Conservation (phyloP, 2,797 vertebrate species). For the Cyclopterus lumpus region DNA sequence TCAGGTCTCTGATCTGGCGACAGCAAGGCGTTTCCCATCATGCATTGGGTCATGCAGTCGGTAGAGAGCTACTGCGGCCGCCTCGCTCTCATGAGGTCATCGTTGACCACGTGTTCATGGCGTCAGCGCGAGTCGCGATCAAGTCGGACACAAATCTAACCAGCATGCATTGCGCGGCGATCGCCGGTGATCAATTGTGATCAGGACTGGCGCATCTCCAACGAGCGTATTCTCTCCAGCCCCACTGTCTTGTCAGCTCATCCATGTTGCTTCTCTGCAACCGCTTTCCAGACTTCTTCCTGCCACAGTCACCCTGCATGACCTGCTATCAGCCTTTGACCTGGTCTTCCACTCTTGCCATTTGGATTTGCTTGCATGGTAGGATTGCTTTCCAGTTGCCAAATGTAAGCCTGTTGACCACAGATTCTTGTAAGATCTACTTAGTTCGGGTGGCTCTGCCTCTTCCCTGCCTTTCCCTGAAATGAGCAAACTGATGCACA, state of each 20-base stretch:
- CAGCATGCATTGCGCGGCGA: too few relatives aligned
- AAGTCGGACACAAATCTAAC: too few relatives aligned
- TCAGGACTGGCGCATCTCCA: too few relatives aligned
- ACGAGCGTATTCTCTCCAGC: neutral
- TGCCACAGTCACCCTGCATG: neutral
- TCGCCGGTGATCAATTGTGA: too few relatives aligned
- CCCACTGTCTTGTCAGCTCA: neutral
- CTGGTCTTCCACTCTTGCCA: neutral
- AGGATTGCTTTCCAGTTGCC: neutral
- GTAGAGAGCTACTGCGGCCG: too few relatives aligned
- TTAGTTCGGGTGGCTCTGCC: neutral
- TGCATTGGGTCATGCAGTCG: too few relatives aligned
- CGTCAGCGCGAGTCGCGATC: too few relatives aligned
- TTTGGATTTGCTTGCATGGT: slow-evolving; percentile 1
- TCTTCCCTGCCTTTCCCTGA: neutral
- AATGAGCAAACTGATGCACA: neutral
- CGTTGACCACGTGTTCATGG: too few relatives aligned
- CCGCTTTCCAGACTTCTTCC: too few relatives aligned
- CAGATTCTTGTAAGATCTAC: neutral
- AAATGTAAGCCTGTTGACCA: neutral
- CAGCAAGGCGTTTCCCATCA: too few relatives aligned
- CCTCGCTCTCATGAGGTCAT: too few relatives aligned
- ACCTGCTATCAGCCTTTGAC: neutral
- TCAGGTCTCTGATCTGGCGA: too few relatives aligned
- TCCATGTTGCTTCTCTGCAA: neutral